Base-by-base conservation (phyloP, 2,888 invertebrate genomes). In the Lissonota sp. region DNA sequence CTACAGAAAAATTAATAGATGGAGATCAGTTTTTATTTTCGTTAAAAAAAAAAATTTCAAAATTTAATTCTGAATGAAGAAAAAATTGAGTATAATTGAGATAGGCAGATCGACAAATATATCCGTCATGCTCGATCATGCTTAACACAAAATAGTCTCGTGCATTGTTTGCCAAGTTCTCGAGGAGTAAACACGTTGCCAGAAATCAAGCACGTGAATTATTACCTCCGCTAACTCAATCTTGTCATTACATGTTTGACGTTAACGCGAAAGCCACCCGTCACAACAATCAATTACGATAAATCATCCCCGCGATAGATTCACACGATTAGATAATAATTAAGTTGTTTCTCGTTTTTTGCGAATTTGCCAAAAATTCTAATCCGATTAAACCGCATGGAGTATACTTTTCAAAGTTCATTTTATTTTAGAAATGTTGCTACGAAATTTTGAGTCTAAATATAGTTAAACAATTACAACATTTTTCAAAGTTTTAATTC, bases 251-350 rank as follows among this genome's bases (percentile, higher is more conserved):
- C 39, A 51, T 4, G 73, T 55, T 83, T 82, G 84, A 83, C 83
- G 60, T 77, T 75, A 74, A 70, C 55, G 49, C 53, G 77, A 72
- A 76, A 74, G 70, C 64, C 53, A 55, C 49, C 44, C 80, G 83
- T 76, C 83, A 84, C 80, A 81, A 81, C 81, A 81, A 74, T 81
- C 78, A 66, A 64, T 46, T 66, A 70, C 75, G 78, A 84, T 84
- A 78, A 84, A 84, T 79, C 76, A 53, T n/a, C 39, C 44, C 39
- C 10, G 40, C 8, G 70, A 53, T 26, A 75, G 60, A 70, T 64
- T 64, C 7, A 37, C 71, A 46, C 40, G 63, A 60, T 64, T 40
- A 66, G 12, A 53, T 63, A 55, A 73, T 53, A 73, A 78, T 73
- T 67, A 57, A 71, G 71, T 57, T 42, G 58, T 63, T 69, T 62